These are phyloP conservation scores for Siniperca chuatsi DNA, from an alignment of 2,113 vertebrate genomes.

Conservation along the genomic window DNA sequence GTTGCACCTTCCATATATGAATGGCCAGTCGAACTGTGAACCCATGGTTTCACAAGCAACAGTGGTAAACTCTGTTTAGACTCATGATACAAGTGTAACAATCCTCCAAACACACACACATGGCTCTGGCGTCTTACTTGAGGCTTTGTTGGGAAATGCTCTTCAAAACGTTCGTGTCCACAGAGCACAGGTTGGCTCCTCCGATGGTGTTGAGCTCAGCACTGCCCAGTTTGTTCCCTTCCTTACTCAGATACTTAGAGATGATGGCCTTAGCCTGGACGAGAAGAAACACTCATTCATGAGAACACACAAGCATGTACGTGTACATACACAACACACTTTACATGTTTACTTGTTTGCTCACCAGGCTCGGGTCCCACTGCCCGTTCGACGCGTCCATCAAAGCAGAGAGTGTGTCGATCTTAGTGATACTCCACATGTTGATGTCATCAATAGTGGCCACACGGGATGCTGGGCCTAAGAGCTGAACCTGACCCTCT, in stretches of 20 bases:
- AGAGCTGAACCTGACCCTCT: slow-evolving; percentile 71
- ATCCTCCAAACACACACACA: not conserved
- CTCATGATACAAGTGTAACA: not conserved
- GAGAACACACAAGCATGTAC: not conserved
- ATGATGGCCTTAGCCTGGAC: slow-evolving; percentile 68
- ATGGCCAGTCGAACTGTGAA: not conserved
- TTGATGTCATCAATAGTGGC: slow-evolving; percentile 70
- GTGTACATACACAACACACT: not conserved
- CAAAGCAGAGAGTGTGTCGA: slow-evolving; percentile 79
- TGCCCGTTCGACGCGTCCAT: slow-evolving; percentile 69
- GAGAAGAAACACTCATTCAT: not conserved
- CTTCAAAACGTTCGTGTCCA: slow-evolving; percentile 67
- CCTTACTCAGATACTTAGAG: slow-evolving; percentile 58
- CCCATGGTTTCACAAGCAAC: not conserved
- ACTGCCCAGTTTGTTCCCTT: slow-evolving; percentile 75
- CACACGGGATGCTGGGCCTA: slow-evolving; percentile 72
- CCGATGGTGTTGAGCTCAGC: slow-evolving; percentile 75
- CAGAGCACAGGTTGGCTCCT: slow-evolving; percentile 81
- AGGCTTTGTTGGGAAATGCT: slow-evolving; percentile 72
- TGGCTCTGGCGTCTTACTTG: slow-evolving; percentile 77
- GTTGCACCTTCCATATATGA: not conserved
- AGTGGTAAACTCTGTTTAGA: not conserved
- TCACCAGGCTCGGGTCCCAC: slow-evolving; percentile 76
- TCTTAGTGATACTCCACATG: slow-evolving; percentile 77
- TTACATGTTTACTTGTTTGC: not conserved